phyloP scores from a whole-genome alignment of 2,888 invertebrate genomes.

The Platypus cylindrus region DNA sequence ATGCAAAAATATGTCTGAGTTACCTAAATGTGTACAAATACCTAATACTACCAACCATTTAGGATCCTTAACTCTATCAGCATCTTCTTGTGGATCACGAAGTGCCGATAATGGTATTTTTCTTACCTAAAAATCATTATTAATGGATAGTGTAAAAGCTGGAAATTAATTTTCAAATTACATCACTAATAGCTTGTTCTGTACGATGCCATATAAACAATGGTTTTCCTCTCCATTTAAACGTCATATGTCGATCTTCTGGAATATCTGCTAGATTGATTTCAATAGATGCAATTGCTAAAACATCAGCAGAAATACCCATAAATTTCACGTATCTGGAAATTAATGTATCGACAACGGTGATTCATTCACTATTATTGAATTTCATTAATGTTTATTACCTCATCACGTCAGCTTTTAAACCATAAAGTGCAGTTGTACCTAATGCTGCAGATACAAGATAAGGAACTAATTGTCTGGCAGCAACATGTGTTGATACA shows the following conservation, averaged over 20 bases:
- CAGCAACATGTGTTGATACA: constrained; percentile 42
- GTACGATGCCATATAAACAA: constrained; percentile 63
- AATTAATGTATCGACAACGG: too few species aligned
- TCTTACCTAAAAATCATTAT: constrained; percentile 30
- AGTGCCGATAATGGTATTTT: constrained; percentile 47
- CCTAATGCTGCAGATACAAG: constrained; percentile 56
- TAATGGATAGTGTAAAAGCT: not conserved
- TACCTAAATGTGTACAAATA: constrained; percentile 63
- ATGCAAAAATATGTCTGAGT: not conserved
- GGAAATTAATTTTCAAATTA: constrained; percentile 31
- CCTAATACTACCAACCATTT: constrained; percentile 72
- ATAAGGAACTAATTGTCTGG: constrained; percentile 65
- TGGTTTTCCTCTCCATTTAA: constrained; percentile 71
- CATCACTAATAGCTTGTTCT: constrained; percentile 49
- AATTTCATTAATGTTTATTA: constrained; percentile 21
- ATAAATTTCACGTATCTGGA: constrained; percentile 45
- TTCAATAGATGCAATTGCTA: constrained; percentile 67
- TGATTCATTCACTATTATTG: too few species aligned
- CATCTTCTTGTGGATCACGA: constrained; percentile 46
- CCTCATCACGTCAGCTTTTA: constrained; percentile 39
- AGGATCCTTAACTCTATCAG: constrained; percentile 36
- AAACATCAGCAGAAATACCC: constrained; percentile 57
- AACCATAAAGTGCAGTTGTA: constrained; percentile 44
- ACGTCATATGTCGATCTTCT: constrained; percentile 49
- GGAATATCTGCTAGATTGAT: constrained; percentile 55